A percentile compares a stretch with the other conserved stretches of the same genome.
Conservation (phyloP, 2,888 invertebrate genomes). For the Melieria omissa region DNA sequence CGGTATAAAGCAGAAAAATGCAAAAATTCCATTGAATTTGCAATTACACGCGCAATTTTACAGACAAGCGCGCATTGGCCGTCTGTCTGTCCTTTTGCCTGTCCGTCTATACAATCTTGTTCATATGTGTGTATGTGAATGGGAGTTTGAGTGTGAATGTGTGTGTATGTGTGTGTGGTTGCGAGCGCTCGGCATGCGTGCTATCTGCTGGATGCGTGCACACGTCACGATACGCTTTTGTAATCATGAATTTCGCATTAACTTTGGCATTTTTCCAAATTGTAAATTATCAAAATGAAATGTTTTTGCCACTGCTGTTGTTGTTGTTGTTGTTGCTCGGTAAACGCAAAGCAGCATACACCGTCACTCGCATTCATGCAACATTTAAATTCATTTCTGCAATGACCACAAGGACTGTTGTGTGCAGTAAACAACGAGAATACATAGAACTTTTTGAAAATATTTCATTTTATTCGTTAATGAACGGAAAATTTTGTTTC, state of each 20-base stretch:
- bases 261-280: constrained; percentile 48
- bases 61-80: constrained; percentile 36
- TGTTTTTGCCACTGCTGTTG: constrained; percentile 18
- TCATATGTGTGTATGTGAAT: constrained; percentile 12
- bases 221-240: constrained; percentile 62
- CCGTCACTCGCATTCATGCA: too few relatives aligned
- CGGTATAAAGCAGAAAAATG: constrained; percentile 5
- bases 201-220: constrained; percentile 56
- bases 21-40: constrained; percentile 62
- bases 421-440: too few relatives aligned
- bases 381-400: too few relatives aligned
- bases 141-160: constrained; percentile 39
- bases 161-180: constrained; percentile 48
- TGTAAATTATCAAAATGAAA: constrained; percentile 43
- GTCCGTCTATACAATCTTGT: constrained; percentile 6
- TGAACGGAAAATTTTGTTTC: too few relatives aligned
- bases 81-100: neutral
- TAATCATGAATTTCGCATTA: constrained; percentile 59
- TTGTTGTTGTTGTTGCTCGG: constrained; percentile 1
- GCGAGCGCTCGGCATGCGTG: constrained; percentile 21
- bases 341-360: too few relatives aligned
- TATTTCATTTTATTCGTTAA: too few relatives aligned
- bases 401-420: too few relatives aligned
- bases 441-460: too few relatives aligned
- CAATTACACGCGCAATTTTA: constrained; percentile 62